A percentile compares a stretch with the other conserved stretches of the same genome.
phyloP scores from a whole-genome alignment of 2,797 vertebrate species.

The Sebastes melanostomus region DNA sequence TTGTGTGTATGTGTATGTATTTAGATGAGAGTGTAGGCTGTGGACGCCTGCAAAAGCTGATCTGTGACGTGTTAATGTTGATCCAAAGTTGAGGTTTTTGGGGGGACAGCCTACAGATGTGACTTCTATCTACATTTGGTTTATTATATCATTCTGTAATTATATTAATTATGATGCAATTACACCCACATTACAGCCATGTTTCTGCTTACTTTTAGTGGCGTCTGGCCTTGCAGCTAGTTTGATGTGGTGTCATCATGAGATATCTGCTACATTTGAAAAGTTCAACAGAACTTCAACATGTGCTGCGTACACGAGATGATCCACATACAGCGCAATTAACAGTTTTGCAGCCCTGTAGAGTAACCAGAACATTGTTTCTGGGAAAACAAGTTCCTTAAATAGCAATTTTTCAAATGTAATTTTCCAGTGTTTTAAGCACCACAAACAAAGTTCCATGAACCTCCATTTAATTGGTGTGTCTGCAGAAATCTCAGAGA shows the following conservation, averaged over 20 bases:
- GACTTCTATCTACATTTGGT: background rate
- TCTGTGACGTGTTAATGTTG: conserved; percentile 50
- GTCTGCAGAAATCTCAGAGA: background rate
- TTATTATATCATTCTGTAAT: background rate
- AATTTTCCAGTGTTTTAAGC: background rate
- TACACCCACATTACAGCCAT: background rate
- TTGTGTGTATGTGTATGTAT: conserved; percentile 8
- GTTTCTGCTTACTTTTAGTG: background rate
- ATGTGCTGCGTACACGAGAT: too few relatives aligned
- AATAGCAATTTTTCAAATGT: background rate
- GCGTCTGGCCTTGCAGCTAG: background rate
- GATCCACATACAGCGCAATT: background rate
- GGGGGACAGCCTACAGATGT: conserved; percentile 38
- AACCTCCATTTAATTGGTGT: background rate
- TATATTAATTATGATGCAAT: background rate
- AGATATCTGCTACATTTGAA: background rate
- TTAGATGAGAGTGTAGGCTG: conserved; percentile 39
- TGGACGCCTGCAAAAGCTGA: background rate
- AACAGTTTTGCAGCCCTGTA: background rate
- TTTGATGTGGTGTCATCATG: background rate
- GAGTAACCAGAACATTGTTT: background rate
- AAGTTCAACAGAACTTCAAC: background rate
- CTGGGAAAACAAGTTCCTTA: background rate
- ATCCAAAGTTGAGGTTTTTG: conserved; percentile 47
- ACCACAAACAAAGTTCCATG: background rate